A percentile compares a stretch with the other conserved stretches of the same genome.
These are phyloP conservation scores for Pipa parva DNA, from an alignment of 2,113 vertebrate genomes.

Conservation along the genomic window DNA sequence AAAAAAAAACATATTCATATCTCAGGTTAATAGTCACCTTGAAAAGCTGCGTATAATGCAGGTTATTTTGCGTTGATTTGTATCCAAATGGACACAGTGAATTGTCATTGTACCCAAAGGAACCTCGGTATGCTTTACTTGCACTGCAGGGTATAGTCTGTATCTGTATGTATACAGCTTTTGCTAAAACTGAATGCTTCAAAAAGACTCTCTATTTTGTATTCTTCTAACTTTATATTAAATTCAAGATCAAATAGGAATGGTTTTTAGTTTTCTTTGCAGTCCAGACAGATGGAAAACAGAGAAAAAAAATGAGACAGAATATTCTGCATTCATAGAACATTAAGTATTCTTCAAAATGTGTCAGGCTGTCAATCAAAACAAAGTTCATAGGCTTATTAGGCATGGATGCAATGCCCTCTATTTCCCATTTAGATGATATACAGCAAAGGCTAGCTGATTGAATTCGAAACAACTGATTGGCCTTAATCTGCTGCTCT, in stretches of 20 bases:
- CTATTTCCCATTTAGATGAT: constrained; percentile 39
- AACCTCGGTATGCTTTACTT: too few species aligned
- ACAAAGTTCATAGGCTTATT: constrained; percentile 28
- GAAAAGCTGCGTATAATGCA: too few species aligned
- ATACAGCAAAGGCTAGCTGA: constrained; percentile 19
- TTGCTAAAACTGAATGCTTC: too few species aligned
- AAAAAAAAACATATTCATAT: too few species aligned
- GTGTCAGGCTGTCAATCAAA: constrained; percentile 35
- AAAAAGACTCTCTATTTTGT: too few species aligned
- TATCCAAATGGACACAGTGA: too few species aligned
- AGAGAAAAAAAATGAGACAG: background rate
- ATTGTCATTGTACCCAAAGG: too few species aligned
- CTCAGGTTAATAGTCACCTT: too few species aligned
- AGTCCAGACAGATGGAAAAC: constrained; percentile 18
- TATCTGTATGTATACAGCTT: too few species aligned
- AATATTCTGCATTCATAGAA: constrained; percentile 23
- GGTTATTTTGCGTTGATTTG: too few species aligned
- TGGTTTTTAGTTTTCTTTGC: constrained; percentile 9
- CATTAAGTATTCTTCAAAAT: constrained; percentile 10
- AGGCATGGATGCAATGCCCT: constrained; percentile 26
- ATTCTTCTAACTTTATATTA: fast-evolving
- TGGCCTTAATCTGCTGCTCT: constrained; percentile 33
- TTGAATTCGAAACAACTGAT: constrained; percentile 29
- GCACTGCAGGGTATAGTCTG: too few species aligned
- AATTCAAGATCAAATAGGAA: background rate